These are phyloP conservation scores for Tragelaphus strepsiceros DNA, from an alignment of 2,113 vertebrate species.

Conservation along the genomic window DNA sequence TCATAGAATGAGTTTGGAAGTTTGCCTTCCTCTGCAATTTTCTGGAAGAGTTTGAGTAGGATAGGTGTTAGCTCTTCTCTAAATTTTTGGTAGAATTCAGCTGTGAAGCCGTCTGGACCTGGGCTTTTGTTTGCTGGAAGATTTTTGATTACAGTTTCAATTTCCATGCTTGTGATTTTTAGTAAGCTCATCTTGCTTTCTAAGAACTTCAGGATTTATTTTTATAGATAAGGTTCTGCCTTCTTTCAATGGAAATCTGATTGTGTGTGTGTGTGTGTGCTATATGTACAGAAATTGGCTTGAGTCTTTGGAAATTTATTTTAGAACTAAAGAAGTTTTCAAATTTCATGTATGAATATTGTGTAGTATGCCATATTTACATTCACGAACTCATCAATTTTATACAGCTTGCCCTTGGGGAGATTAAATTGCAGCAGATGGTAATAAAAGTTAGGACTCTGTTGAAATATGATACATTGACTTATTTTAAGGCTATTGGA, in stretches of 20 bases:
- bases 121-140: too few relatives aligned
- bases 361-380: background rate
- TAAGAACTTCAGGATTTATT: conserved; percentile 22
- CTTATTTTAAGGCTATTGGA: conserved; percentile 45
- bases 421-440: conserved; percentile 41
- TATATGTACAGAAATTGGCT: background rate
- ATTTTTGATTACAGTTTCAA: too few relatives aligned
- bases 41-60: too few relatives aligned
- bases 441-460: conserved; percentile 17
- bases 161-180: background rate
- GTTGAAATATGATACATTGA: conserved; percentile 3
- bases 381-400: conserved; percentile 30
- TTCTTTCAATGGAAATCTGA: background rate
- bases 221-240: background rate
- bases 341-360: background rate
- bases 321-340: background rate
- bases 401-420: conserved; percentile 10
- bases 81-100: too few relatives aligned
- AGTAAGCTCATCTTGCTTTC: conserved; percentile 24
- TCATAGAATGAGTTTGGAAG: too few relatives aligned
- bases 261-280: background rate
- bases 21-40: too few relatives aligned
- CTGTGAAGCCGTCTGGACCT: too few relatives aligned
- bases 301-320: conserved; percentile 10
- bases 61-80: too few relatives aligned